A percentile compares a stretch with the other conserved stretches of the same genome.
Evolutionary conservation across 2,888 invertebrate genomes (phyloP).

Genomic region (Lithophane ornitopus): DNA sequence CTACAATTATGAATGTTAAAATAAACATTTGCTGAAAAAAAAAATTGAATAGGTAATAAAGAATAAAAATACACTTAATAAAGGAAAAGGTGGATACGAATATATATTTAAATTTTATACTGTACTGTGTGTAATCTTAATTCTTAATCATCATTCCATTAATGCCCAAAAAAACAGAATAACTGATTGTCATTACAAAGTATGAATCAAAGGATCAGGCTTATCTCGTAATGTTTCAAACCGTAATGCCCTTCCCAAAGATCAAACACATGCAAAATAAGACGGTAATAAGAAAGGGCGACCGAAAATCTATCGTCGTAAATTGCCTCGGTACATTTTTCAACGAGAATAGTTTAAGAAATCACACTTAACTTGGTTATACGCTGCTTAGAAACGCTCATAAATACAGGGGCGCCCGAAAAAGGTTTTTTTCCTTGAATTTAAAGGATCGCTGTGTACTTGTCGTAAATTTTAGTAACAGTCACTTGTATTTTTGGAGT

Average conservation of each 20-base stretch:
- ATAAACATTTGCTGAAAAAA: background rate
- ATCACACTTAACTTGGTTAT: slow-evolving; percentile 78
- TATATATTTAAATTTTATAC: too few relatives aligned
- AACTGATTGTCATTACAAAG: background rate
- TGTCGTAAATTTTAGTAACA: slow-evolving; percentile 79
- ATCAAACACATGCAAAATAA: slow-evolving; percentile 48
- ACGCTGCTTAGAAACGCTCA: slow-evolving; percentile 66
- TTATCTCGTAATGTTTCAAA: background rate
- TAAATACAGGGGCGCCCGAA: slow-evolving; percentile 71
- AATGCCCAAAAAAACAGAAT: background rate
- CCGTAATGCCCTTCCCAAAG: slow-evolving; percentile 20
- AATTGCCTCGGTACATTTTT: slow-evolving; percentile 63
- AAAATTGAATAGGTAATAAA: background rate
- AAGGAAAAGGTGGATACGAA: too few relatives aligned
- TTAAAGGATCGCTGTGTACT: slow-evolving; percentile 76
- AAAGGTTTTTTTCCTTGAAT: slow-evolving; percentile 77
- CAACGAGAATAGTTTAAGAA: slow-evolving; percentile 64
- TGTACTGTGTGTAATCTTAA: too few relatives aligned
- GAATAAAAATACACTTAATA: background rate
- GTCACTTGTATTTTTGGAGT: slow-evolving; percentile 65
- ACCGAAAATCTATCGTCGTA: slow-evolving; percentile 57
- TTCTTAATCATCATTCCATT: background rate
- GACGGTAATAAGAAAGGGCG: slow-evolving; percentile 38
- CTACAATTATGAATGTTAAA: background rate
- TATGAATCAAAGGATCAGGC: background rate